Evolutionary conservation across 2,797 vertebrate species (phyloP).

Genomic region (Rhinophrynus dorsalis): DNA sequence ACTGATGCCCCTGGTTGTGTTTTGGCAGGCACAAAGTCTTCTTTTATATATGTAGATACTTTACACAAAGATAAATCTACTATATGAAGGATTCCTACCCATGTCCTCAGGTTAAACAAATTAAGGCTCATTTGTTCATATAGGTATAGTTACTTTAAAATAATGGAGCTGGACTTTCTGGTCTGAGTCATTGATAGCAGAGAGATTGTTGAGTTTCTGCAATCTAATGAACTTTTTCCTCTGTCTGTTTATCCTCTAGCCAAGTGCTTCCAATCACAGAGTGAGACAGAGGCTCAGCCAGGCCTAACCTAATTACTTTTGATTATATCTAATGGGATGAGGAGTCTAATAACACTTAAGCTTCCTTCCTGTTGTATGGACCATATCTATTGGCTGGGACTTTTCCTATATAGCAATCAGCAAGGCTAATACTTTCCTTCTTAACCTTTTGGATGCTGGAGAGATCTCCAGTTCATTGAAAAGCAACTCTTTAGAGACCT

Average conservation of each 20-base stretch:
- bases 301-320: conserved; percentile 47
- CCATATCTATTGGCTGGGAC: conserved; percentile 33
- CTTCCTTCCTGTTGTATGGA: conserved; percentile 42
- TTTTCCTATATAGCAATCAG: conserved; percentile 32
- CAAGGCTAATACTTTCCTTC: neutral
- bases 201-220: conserved; percentile 42
- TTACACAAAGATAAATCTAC: too few species aligned
- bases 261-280: conserved; percentile 50
- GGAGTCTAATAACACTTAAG: conserved; percentile 50
- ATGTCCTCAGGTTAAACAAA: too few species aligned
- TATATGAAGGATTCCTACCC: too few species aligned
- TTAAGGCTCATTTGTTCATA: too few species aligned
- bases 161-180: conserved; percentile 21
- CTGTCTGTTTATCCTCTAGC: conserved; percentile 46
- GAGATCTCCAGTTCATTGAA: too few species aligned
- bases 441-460: too few species aligned
- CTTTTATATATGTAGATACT: too few species aligned
- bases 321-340: conserved; percentile 51
- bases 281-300: conserved; percentile 47
- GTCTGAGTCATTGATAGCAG: conserved; percentile 35
- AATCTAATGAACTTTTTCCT: conserved; percentile 48
- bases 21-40: too few species aligned
- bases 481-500: too few species aligned
- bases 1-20: too few species aligned
- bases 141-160: conserved; percentile 9